Conservation (phyloP, 1,140 invertebrate species). For the Sycophaga agraensis region DNA sequence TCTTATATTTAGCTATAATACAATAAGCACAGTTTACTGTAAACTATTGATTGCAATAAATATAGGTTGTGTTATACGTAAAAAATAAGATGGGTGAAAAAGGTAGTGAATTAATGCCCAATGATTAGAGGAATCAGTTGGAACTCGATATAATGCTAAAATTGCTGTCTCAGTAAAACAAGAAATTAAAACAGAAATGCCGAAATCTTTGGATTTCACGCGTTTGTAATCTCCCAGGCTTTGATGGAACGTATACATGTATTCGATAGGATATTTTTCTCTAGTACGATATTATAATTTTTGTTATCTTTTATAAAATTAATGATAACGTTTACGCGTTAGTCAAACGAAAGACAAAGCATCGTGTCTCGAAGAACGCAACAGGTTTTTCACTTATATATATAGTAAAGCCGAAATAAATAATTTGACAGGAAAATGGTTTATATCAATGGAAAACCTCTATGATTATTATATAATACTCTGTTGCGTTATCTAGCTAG, state of each 20-base stretch:
- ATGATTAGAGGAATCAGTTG: neutral
- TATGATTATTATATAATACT: too few species aligned
- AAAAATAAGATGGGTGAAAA: neutral
- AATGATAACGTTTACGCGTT: neutral
- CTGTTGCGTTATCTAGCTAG: neutral
- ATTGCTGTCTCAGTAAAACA: neutral
- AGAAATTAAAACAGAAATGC: neutral
- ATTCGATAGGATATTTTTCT: neutral
- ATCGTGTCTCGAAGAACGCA: neutral
- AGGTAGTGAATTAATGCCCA: conserved; percentile 14
- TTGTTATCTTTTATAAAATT: neutral
- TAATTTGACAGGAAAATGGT: too few species aligned
- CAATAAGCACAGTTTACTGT: neutral
- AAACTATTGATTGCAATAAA: neutral
- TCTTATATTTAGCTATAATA: neutral
- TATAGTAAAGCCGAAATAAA: neutral
- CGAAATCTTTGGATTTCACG: conserved; percentile 17
- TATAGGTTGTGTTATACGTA: neutral
- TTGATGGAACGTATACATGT: neutral
- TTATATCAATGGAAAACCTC: neutral
- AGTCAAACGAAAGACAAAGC: neutral
- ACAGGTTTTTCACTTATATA: neutral
- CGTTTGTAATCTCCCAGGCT: conserved; percentile 28
- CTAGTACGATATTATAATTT: neutral
- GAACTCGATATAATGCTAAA: neutral